A percentile compares a stretch with the other conserved stretches of the same genome.
phyloP scores from a whole-genome alignment of 2,113 vertebrate species.

The Eulacestoma nigropectus region DNA sequence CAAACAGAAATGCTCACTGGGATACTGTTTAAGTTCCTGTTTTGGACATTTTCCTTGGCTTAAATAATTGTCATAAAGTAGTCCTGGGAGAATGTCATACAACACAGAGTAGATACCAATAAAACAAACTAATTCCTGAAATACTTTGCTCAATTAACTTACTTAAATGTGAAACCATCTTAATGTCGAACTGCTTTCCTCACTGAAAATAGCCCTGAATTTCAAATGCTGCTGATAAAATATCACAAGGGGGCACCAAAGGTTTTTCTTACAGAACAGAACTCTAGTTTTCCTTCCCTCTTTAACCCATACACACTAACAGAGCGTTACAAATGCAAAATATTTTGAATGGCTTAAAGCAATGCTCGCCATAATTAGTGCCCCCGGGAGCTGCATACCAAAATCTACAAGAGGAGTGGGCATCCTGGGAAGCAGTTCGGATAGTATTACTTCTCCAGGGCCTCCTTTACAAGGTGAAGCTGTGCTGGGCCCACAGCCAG shows the following conservation, averaged over 20 bases:
- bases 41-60: not conserved
- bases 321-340: not conserved
- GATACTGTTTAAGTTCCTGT: not conserved
- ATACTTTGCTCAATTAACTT: not conserved
- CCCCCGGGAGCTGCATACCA: not conserved
- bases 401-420: not conserved
- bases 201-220: not conserved
- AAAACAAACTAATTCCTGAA: not conserved
- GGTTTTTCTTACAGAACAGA: constrained; percentile 3
- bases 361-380: not conserved
- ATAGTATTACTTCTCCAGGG: not conserved
- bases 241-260: constrained; percentile 60
- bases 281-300: not conserved
- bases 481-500: not conserved
- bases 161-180: not conserved
- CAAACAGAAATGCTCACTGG: not conserved
- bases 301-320: not conserved
- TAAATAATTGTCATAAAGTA: not conserved
- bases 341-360: not conserved
- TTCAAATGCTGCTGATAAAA: not conserved
- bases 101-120: not conserved
- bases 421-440: not conserved
- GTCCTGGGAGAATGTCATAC: not conserved
- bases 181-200: not conserved
- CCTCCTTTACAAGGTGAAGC: not conserved